Percentiles rank a stretch among this genome's conserved stretches.
These are phyloP conservation scores for Pomatorhinus ruficollis DNA, from an alignment of 2,113 vertebrate species.

Conservation along the genomic window DNA sequence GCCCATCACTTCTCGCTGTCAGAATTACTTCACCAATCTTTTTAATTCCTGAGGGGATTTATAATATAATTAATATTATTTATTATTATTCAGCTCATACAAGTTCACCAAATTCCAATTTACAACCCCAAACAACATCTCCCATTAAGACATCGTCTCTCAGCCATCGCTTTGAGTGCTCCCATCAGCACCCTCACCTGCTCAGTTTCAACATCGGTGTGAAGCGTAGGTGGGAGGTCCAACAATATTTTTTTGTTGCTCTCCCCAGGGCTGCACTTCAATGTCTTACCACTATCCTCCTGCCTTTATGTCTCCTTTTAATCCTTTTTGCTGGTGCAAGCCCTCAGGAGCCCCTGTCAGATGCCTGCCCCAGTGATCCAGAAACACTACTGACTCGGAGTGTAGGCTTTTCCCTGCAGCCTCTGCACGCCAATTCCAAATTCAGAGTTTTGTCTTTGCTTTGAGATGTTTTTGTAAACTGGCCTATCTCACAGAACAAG, in stretches of 20 bases:
- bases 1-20: neutral
- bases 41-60: neutral
- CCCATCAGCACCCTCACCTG: neutral
- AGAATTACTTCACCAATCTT: neutral
- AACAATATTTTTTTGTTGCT: neutral
- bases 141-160: neutral
- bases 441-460: neutral
- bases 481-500: neutral
- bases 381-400: fast-evolving
- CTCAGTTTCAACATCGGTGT: fast-evolving
- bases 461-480: neutral
- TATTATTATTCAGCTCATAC: neutral
- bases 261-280: neutral
- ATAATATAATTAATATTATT: neutral
- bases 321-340: fast-evolving
- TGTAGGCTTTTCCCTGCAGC: neutral
- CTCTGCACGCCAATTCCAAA: fast-evolving
- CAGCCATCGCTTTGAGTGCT: fast-evolving
- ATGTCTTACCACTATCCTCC: neutral
- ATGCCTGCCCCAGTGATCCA: neutral
- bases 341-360: fast-evolving
- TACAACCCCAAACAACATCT: neutral
- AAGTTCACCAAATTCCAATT: neutral
- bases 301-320: neutral
- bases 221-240: fast-evolving